Conservation (phyloP, 1,140 invertebrate genomes). For the Helicoverpa zea region DNA sequence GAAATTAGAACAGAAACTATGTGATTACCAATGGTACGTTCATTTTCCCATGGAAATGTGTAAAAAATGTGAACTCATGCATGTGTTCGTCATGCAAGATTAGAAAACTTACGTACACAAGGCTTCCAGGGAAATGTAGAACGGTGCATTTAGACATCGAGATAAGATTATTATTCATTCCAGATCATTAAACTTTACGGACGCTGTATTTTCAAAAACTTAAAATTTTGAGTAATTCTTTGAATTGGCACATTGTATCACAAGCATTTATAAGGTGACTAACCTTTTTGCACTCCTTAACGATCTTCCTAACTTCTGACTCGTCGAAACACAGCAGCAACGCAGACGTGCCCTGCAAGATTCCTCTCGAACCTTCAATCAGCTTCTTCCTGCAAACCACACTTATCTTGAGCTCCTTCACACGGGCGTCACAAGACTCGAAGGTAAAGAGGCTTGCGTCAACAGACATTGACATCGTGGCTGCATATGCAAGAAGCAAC, state of each 20-base stretch:
- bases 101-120: too few species aligned
- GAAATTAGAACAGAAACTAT: neutral
- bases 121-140: too few species aligned
- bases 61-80: neutral
- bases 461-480: conserved; percentile 23
- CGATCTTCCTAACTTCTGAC: conserved; percentile 99
- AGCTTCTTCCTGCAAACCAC: conserved; percentile 91
- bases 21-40: neutral
- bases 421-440: neutral
- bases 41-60: conserved; percentile 9
- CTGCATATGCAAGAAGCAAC: neutral
- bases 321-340: conserved; percentile 99
- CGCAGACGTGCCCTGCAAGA: conserved; percentile 98
- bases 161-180: neutral
- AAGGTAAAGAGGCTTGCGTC: conserved; percentile 10
- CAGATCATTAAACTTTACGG: too few species aligned
- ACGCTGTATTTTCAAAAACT: too few species aligned
- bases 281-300: conserved; percentile 96
- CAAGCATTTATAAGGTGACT: neutral
- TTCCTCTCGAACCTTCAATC: conserved; percentile 98
- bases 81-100: neutral
- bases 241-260: too few species aligned
- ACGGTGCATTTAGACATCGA: too few species aligned
- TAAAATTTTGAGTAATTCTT: too few species aligned
- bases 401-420: neutral